Base-by-base conservation (phyloP, 2,888 invertebrate species). In the Phytoseiulus persimilis region DNA sequence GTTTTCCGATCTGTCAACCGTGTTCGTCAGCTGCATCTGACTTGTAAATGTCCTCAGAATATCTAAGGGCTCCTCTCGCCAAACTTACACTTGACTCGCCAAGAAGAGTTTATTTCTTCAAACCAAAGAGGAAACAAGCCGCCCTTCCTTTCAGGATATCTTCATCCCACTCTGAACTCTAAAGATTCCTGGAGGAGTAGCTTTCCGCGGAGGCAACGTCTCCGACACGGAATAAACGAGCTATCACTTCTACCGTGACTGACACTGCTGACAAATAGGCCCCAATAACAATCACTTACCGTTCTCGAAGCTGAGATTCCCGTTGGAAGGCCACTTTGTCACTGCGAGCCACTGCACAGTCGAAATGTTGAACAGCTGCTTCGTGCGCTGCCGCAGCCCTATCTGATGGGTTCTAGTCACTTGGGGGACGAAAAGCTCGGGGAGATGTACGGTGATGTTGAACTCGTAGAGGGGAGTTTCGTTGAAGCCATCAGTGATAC, bases 401-500 rank as follows among this genome's bases (percentile, higher is more conserved):
- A 65, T 65, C 28, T 14, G 65, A 28, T 65, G 65, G 18, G 28
- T 65, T 65, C 65, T 3, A 28, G 2, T 65, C 23, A 65, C 9
- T 65, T 14, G 65, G 18, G 65, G 65, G 65, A 65, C 65, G 28
- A 28, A 65, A 28, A 23, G 23, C 23, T 65, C 28, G 65, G 65
- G 65, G 65, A 65, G 65, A 65, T 65, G 45, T 11, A 87, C 87
- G 45, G 87, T 87, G 39, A 87, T 45, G 32, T 33, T 87, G 87
- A 87, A 87, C 32, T 39, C 87, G 23, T 87, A 45, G 32, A 45
- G 32, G 33, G 87, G 87, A n/a, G 39, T 33, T 45, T 32, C 32
- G 90, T 93, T 93, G 90, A 91, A 92, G 3, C 93, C 93, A 91
- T 93, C 93, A 1, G 92, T 92, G 11, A 93, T 93, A 91, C 92